Evolutionary conservation across 2,797 vertebrate species (phyloP), one percentile per base, ranked within the genome.

Genomic region (Lagocephalus sceleratus): DNA sequence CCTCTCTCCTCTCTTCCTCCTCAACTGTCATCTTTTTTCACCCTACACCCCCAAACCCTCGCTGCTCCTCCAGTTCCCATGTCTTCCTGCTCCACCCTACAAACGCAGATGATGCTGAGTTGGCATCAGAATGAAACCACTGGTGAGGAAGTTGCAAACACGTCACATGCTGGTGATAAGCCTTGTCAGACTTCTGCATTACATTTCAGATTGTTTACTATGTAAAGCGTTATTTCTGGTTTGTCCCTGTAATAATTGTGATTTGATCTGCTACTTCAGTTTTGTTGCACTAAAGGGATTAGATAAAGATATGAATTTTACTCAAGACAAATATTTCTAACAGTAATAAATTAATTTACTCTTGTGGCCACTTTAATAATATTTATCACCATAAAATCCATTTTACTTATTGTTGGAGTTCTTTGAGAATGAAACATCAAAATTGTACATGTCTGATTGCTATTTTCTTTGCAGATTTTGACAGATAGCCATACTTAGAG

Each of bases 21-120:
- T 74, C 57, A 71, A 25, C 54, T 51, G 54, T 47, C 65, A 47
- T 63, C 55, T 72, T 52, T 66, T 57, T 67, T 61, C 60, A 71
- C 54, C 54, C 54, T 47, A 20, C 26, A 5, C 74, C 71, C 68
- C 32, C 57, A 59, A 72, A 57, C 68, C 55, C 60, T 60, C 54
- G 57, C 51, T 66, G 64, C 52, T 25, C 60, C 69, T 46, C 49
- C 59, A 62, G 63, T 78, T 75, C 66, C 62, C 66, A 60, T 71
- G 60, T 78, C 79, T 88, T 88, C 84, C 86, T 83, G 81, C 78
- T 83, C 82, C 83, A 81, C 83, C 86, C 86, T 75, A 51, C 76
- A 74, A 72, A 79, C 68, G 70, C 79, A 78, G 82, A 86, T 76
- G 82, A 88, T 47, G 64, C 75, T 76, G 82, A 80, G 82, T 78